Evolutionary conservation across 2,888 invertebrate genomes (phyloP).

Genomic region (Apantesis nais): DNA sequence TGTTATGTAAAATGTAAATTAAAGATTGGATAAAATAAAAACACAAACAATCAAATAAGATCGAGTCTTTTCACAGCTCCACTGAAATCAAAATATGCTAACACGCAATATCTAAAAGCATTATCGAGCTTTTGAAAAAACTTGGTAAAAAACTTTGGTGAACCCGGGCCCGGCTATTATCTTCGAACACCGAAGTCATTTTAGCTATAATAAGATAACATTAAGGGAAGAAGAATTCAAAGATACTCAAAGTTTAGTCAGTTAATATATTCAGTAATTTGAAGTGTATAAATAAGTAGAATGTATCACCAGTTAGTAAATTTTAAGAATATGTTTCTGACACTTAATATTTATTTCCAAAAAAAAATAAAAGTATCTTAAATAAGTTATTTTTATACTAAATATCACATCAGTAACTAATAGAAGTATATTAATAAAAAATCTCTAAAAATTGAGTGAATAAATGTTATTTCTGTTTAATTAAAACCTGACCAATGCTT

Average conservation of each 20-base stretch:
- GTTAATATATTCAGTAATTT: slow-evolving; percentile 16
- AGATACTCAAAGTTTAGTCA: slow-evolving; percentile 61
- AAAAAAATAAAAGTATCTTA: not conserved
- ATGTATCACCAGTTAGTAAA: not conserved
- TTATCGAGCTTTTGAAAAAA: slow-evolving; percentile 72
- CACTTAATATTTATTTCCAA: not conserved
- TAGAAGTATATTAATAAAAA: not conserved
- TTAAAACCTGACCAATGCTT: not conserved
- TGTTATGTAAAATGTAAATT: not conserved
- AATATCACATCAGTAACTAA: not conserved
- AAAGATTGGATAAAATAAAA: not conserved
- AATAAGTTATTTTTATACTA: not conserved
- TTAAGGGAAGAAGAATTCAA: slow-evolving; percentile 72
- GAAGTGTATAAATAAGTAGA: not conserved
- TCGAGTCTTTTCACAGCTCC: slow-evolving; percentile 45
- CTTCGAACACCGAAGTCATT: slow-evolving; percentile 85
- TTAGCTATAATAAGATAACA: slow-evolving; percentile 86
- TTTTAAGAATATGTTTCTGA: not conserved
- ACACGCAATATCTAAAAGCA: slow-evolving; percentile 79
- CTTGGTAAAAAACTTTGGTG: slow-evolving; percentile 74
- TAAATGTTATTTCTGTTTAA: not conserved
- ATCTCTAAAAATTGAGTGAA: not conserved
- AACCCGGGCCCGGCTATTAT: slow-evolving; percentile 78
- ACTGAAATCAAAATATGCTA: slow-evolving; percentile 72
- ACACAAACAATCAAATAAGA: not conserved